phyloP scores from a whole-genome alignment of 1,140 invertebrate genomes.

The Anoplolepis gracilipes region DNA sequence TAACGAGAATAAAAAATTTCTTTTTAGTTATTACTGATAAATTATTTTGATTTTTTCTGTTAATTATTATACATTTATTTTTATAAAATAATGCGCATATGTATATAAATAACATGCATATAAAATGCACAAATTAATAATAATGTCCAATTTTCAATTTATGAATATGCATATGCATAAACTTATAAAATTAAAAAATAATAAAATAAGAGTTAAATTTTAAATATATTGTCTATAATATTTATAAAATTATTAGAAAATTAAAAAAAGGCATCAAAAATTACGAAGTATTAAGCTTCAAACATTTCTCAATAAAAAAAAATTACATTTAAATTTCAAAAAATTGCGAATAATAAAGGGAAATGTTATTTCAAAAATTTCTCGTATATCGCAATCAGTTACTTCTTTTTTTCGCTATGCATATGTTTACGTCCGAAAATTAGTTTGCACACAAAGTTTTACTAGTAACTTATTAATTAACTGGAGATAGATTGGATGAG shows the following conservation, averaged over 20 bases:
- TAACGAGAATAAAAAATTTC: not conserved
- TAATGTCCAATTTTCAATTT: not conserved
- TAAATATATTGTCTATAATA: not conserved
- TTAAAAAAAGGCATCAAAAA: not conserved
- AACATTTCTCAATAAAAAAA: not conserved
- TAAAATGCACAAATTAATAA: too few relatives aligned
- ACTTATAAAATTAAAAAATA: not conserved
- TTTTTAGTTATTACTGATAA: not conserved
- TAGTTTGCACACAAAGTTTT: constrained; percentile 2
- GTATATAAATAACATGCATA: not conserved
- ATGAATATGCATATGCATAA: not conserved
- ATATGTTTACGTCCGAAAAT: constrained; percentile 24
- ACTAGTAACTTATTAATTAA: constrained; percentile 36
- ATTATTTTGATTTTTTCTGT: not conserved
- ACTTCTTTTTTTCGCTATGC: not conserved
- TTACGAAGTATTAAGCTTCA: not conserved
- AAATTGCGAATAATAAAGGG: not conserved
- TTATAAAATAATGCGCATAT: not conserved
- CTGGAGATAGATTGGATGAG: not conserved
- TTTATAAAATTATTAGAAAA: not conserved
- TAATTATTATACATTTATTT: not conserved
- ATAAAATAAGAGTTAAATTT: constrained; percentile 5
- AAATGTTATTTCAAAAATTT: not conserved
- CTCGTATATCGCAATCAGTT: not conserved
- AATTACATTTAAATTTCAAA: not conserved